phyloP scores from a whole-genome alignment of 2,888 invertebrate species.

The Tribolium freemani region DNA sequence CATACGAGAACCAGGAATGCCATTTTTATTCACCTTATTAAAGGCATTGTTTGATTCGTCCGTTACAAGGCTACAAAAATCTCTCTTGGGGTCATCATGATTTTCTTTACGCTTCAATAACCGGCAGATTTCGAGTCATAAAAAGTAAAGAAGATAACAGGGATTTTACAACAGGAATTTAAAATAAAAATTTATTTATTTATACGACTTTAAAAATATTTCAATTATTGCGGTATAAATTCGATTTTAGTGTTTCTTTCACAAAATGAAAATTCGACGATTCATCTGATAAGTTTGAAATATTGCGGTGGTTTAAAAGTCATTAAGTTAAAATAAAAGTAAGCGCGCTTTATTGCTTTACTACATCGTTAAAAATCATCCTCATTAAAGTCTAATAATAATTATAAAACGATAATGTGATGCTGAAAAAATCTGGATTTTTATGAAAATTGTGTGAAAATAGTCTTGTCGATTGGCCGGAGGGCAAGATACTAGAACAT shows the following conservation, averaged over 20 bases:
- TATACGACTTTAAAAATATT: constrained; percentile 1
- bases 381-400: constrained; percentile 24
- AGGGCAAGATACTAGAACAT: constrained; percentile 4
- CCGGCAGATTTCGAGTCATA: not conserved
- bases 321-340: constrained; percentile 14
- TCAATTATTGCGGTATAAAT: constrained; percentile 3
- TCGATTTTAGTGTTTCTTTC: constrained; percentile 14
- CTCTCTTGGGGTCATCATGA: not conserved
- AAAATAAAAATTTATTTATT: not conserved
- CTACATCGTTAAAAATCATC: constrained; percentile 22
- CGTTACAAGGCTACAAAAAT: not conserved
- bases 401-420: constrained; percentile 21
- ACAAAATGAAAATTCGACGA: constrained; percentile 6
- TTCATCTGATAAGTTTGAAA: constrained; percentile 17
- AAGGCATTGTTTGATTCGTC: not conserved
- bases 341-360: constrained; percentile 23
- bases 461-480: constrained; percentile 19
- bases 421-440: not conserved
- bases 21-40: not conserved
- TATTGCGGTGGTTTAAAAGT: constrained; percentile 16
- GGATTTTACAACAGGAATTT: not conserved
- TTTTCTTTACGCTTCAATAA: not conserved
- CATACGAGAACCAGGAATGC: not conserved
- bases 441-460: constrained; percentile 1
- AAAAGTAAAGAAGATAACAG: not conserved